phyloP scores from a whole-genome alignment of 1,140 invertebrate genomes.

The Drosophila prosaltans region DNA sequence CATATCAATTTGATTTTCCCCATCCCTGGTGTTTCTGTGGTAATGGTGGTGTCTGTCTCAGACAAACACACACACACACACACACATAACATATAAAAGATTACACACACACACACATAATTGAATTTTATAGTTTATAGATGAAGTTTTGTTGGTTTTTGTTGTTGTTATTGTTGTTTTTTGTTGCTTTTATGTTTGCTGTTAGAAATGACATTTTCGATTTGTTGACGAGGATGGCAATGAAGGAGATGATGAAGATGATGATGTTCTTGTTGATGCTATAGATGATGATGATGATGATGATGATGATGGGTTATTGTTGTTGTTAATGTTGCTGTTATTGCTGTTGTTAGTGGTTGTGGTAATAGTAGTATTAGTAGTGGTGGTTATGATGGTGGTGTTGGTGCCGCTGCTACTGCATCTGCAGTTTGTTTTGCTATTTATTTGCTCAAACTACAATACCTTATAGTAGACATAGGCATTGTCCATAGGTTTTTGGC shows the following conservation, averaged over 20 bases:
- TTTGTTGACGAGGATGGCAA: slow-evolving; percentile 8
- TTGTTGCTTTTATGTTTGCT: slow-evolving; percentile 30
- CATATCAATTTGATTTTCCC: slow-evolving; percentile 14
- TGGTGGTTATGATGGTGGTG: neutral
- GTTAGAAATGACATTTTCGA: slow-evolving; percentile 39
- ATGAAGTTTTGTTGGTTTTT: slow-evolving; percentile 22
- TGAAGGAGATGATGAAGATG: neutral
- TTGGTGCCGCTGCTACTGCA: slow-evolving; percentile 19
- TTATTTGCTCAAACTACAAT: slow-evolving; percentile 55
- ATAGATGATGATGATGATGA: neutral
- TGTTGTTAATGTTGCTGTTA: slow-evolving; percentile 27
- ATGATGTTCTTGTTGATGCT: slow-evolving; percentile 13
- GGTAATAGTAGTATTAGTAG: neutral
- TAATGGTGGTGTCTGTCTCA: slow-evolving; percentile 1
- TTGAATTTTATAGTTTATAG: slow-evolving; percentile 32
- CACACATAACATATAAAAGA: slow-evolving; percentile 19
- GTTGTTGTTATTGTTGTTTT: slow-evolving; percentile 22
- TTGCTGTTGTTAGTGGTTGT: slow-evolving; percentile 15
- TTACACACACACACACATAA: slow-evolving; percentile 16
- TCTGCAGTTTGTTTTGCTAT: slow-evolving; percentile 25
- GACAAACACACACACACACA: slow-evolving; percentile 26
- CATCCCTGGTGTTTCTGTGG: neutral
- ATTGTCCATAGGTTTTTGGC: slow-evolving; percentile 82
- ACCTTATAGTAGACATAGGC: slow-evolving; percentile 83
- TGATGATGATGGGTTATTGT: slow-evolving; percentile 22